Base-by-base conservation (phyloP, 1,140 invertebrate genomes). In the Phortica variegata region DNA sequence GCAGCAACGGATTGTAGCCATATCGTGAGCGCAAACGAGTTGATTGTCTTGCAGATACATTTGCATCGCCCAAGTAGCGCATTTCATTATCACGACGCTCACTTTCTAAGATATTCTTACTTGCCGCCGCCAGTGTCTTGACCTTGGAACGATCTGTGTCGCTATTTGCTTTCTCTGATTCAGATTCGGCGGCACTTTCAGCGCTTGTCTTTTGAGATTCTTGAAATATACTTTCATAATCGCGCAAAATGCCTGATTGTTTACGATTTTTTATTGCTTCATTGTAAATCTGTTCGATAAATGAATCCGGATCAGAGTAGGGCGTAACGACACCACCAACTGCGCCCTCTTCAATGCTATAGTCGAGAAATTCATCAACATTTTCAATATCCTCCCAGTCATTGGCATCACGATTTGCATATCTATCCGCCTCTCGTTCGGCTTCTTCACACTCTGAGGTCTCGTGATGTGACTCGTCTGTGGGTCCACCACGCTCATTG, bases 271-370 rank as follows among this genome's bases (percentile, higher is more conserved):
- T 65, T 0, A 75, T 58, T 0, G 69, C 72, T 20, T 75, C 72
- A 18, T 71, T 70, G 53, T 75, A 75, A 21, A 75, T 75, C 38
- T 75, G 65, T n/a, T 75, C 72, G 1, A 75, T 75, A 2, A 60
- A 70, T 0, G 65, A 72, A 7, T 75, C 72, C 1, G 73, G 65
- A 34, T 73, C 68, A 31, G 62, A 72, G 23, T 58, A 61, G 1
- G 50, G 53, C 0, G 52, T 53, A 0, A n/a, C 2, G n/a, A 39
- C 52, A 0, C 71, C 68, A 1, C 70, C 70, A 16, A 72, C 68
- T 3, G 71, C 71, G 0, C 71, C 71, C 18, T 74, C 71, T 6
- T 65, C 69, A 1, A 62, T 5, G 15, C 44, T 34, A 15, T 63
- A 66, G 20, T 68, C 63, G 0, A 48, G 31, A 5, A 60, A 61